Percentiles rank a stretch among this genome's conserved stretches.
These are phyloP conservation scores for Montifringilla adamsi DNA, from an alignment of 2,113 vertebrate genomes.

Conservation along the genomic window DNA sequence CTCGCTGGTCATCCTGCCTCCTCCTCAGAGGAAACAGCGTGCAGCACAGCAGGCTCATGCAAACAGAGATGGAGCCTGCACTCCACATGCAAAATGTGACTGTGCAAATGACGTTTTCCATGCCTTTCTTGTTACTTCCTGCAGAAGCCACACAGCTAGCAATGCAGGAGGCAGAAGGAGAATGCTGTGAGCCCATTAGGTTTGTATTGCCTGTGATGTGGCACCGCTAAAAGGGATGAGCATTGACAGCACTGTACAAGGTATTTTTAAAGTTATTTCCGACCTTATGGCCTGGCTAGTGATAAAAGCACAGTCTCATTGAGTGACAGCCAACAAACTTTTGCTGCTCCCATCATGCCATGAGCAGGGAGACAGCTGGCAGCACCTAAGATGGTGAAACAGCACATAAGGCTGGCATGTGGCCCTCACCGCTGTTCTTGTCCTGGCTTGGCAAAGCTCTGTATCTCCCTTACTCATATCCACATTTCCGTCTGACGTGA, in stretches of 20 bases:
- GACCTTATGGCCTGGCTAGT: not conserved
- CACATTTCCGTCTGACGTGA: not conserved
- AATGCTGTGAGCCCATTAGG: not conserved
- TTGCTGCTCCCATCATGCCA: not conserved
- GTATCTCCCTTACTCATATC: not conserved
- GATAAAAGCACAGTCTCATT: not conserved
- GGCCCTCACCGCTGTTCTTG: not conserved
- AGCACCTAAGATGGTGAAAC: not conserved
- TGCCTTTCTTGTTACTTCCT: not conserved
- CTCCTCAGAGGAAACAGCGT: fast-evolving
- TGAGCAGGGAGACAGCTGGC: not conserved
- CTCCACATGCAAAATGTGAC: not conserved
- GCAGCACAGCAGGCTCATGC: not conserved
- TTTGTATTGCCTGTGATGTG: not conserved
- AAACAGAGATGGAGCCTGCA: not conserved
- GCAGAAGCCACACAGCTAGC: not conserved
- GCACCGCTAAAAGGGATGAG: not conserved
- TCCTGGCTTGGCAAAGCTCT: not conserved
- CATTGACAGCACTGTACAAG: not conserved
- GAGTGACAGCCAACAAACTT: not conserved
- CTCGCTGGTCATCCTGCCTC: not conserved
- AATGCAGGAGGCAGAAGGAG: not conserved
- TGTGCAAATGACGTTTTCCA: not conserved
- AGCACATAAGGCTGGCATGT: not conserved
- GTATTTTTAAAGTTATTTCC: not conserved